phyloP scores from a whole-genome alignment of 2,113 vertebrate species.

The Rhizomys pruinosus region DNA sequence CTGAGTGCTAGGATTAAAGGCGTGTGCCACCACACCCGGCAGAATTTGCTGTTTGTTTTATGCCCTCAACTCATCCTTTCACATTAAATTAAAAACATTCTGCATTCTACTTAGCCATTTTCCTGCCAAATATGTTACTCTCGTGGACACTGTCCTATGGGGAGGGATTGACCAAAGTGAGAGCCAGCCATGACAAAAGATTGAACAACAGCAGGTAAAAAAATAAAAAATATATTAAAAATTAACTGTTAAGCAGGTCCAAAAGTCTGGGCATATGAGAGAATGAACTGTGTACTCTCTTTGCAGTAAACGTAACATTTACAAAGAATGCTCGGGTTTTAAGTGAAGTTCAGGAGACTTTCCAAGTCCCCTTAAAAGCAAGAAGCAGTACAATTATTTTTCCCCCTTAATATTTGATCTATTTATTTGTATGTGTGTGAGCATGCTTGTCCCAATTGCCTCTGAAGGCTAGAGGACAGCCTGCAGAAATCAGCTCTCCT shows the following conservation, averaged over 20 bases:
- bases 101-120: not conserved
- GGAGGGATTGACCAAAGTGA: constrained; percentile 16
- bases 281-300: not conserved
- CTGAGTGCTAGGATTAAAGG: too few relatives aligned
- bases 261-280: not conserved
- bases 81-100: not conserved
- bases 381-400: not conserved
- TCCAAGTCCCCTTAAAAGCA: not conserved
- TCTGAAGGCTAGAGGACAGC: not conserved
- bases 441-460: too few relatives aligned
- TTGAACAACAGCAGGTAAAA: not conserved
- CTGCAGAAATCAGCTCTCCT: not conserved
- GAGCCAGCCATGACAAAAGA: not conserved
- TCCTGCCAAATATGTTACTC: not conserved
- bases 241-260: not conserved
- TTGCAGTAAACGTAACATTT: not conserved
- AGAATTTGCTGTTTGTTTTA: constrained; percentile 32
- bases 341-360: constrained; percentile 42
- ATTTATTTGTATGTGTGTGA: not conserved
- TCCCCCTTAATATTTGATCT: not conserved
- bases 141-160: not conserved
- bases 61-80: constrained; percentile 36
- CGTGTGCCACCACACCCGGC: too few relatives aligned
- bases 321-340: not conserved
- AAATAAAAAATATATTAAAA: not conserved